Conservation (phyloP, 2,888 invertebrate species). For the Hirtodrosophila cameraria region DNA sequence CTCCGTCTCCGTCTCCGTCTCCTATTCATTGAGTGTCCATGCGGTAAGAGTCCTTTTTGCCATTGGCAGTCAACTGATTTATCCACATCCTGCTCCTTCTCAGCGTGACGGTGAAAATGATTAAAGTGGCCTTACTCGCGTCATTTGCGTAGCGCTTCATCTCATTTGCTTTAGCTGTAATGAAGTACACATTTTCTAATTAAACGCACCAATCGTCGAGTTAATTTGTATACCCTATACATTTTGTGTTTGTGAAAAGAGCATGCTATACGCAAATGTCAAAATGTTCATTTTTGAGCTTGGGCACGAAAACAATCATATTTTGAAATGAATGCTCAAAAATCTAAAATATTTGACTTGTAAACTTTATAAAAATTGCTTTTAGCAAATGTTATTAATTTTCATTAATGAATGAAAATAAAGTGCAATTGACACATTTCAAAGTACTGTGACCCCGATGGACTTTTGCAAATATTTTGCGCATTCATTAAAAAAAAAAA, state of each 20-base stretch:
- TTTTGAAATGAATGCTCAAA: too few species aligned
- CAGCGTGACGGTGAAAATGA: slow-evolving; percentile 16
- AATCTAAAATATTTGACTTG: too few species aligned
- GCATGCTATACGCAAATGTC: too few species aligned
- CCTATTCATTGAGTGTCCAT: slow-evolving; percentile 5
- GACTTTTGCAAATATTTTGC: too few species aligned
- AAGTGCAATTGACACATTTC: too few species aligned
- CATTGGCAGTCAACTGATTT: slow-evolving; percentile 21
- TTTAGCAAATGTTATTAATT: too few species aligned
- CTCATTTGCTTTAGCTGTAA: slow-evolving; percentile 4
- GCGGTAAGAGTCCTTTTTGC: slow-evolving; percentile 3
- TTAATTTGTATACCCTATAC: slow-evolving; percentile 1
- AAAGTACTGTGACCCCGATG: too few species aligned
- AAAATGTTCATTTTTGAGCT: too few species aligned
- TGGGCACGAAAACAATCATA: too few species aligned
- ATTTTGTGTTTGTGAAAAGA: not conserved
- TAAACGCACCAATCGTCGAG: slow-evolving; percentile 5
- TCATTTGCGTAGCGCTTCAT: slow-evolving; percentile 33
- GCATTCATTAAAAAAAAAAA: too few species aligned
- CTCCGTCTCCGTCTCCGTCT: slow-evolving; percentile 5
- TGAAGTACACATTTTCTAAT: slow-evolving; percentile 35
- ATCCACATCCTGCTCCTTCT: slow-evolving; percentile 15
- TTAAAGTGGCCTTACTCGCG: slow-evolving; percentile 17
- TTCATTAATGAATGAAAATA: too few species aligned
- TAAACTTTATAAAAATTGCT: too few species aligned